A percentile compares a stretch with the other conserved stretches of the same genome.
Conservation (phyloP, 1,140 invertebrate genomes). For the Eupeodes corollae region DNA sequence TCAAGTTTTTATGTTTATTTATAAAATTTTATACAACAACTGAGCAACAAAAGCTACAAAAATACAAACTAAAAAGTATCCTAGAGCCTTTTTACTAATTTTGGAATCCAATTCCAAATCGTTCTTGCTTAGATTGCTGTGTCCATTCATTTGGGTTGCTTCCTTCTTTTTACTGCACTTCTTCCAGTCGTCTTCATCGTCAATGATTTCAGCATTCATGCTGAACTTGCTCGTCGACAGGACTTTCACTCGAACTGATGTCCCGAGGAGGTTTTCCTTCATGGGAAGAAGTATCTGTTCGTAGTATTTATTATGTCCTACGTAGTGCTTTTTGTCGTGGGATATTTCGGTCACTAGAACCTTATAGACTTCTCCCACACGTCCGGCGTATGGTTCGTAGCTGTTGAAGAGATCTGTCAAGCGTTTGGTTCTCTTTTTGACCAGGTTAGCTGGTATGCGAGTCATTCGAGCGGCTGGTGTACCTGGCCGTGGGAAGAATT, state of each 20-base stretch:
- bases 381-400: constrained; percentile 73
- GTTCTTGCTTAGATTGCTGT: too few species aligned
- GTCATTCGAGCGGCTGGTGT: constrained; percentile 88
- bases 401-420: constrained; percentile 86
- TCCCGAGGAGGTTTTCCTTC: constrained; percentile 65
- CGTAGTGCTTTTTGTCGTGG: constrained; percentile 80
- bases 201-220: constrained; percentile 62
- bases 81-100: too few species aligned
- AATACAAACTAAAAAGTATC: too few species aligned
- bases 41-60: too few species aligned
- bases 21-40: too few species aligned
- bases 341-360: constrained; percentile 90
- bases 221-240: constrained; percentile 70
- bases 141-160: neutral
- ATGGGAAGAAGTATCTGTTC: constrained; percentile 86
- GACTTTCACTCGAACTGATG: constrained; percentile 70
- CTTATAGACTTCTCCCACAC: constrained; percentile 63
- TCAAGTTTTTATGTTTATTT: too few species aligned
- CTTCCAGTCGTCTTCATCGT: constrained; percentile 37
- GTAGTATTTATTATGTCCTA: constrained; percentile 93
- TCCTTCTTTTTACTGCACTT: constrained; percentile 13
- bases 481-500: constrained; percentile 91
- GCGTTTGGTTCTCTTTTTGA: constrained; percentile 79
- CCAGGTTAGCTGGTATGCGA: constrained; percentile 65
- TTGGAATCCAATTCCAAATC: too few species aligned